These are phyloP conservation scores for Alsophila aescularia DNA, from an alignment of 2,888 invertebrate species.

Conservation along the genomic window DNA sequence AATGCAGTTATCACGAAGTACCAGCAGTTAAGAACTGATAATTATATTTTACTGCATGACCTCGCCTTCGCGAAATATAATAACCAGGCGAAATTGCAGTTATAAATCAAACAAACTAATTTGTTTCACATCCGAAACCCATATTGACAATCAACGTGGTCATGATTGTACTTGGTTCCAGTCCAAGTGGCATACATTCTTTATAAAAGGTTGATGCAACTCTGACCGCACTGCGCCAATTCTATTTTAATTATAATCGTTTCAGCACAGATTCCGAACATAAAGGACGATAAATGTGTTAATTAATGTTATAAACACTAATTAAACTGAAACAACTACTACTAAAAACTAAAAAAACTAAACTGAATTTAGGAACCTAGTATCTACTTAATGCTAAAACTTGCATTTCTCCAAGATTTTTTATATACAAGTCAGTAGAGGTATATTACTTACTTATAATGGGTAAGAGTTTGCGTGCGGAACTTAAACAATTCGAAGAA, in stretches of 20 bases:
- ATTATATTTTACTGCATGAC: constrained; percentile 4
- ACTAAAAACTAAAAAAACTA: background rate
- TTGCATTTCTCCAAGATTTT: too few relatives aligned
- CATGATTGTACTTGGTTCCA: constrained; percentile 50
- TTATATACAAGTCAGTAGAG: too few relatives aligned
- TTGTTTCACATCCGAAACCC: constrained; percentile 14
- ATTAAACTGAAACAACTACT: too few relatives aligned
- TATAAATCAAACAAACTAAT: constrained; percentile 9
- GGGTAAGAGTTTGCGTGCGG: background rate
- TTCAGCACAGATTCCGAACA: background rate
- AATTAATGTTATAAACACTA: background rate
- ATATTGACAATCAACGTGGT: background rate
- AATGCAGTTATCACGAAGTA: background rate
- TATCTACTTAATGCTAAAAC: too few relatives aligned
- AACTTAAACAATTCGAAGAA: background rate
- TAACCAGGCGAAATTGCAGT: background rate
- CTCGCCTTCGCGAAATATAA: constrained; percentile 2
- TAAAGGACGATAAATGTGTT: background rate
- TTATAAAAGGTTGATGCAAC: constrained; percentile 45
- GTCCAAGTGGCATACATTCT: constrained; percentile 60
- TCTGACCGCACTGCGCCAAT: constrained; percentile 51
- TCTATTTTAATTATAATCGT: constrained; percentile 47
- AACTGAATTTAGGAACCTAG: background rate
- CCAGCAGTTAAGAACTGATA: background rate
- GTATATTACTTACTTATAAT: too few relatives aligned